Evolutionary conservation across 2,888 invertebrate species (phyloP).

Genomic region (Pinctada fucata): DNA sequence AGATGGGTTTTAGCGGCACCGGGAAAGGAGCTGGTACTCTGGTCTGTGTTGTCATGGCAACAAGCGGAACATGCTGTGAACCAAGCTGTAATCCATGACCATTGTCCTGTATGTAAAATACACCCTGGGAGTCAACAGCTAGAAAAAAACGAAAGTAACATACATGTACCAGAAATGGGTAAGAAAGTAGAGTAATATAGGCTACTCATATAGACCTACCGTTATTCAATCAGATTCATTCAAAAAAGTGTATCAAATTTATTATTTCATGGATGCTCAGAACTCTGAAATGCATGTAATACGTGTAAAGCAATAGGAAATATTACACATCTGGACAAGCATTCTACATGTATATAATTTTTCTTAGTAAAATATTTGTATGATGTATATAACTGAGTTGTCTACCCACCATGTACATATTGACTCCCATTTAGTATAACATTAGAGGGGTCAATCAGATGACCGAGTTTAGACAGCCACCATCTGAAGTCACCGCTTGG

Average conservation of each 20-base stretch:
- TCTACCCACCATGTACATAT: constrained; percentile 67
- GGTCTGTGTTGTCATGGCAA: constrained; percentile 52
- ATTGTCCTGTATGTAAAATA: constrained; percentile 41
- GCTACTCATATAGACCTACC: no score
- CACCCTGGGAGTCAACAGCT: constrained; percentile 52
- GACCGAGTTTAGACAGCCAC: constrained; percentile 63
- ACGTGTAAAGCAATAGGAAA: no score
- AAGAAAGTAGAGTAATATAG: no score
- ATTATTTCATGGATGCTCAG: no score
- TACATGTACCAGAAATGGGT: not conserved
- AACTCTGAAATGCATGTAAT: no score
- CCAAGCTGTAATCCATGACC: constrained; percentile 52
- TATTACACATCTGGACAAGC: no score
- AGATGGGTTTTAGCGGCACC: constrained; percentile 65
- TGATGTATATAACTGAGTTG: not conserved
- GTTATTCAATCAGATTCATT: no score
- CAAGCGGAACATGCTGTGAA: constrained; percentile 64
- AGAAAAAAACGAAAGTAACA: constrained; percentile 29
- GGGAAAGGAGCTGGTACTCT: constrained; percentile 64
- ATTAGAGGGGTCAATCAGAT: constrained; percentile 61
- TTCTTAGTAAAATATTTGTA: not conserved
- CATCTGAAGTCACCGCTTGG: constrained; percentile 42
- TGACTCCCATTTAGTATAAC: constrained; percentile 72
- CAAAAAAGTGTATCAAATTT: no score
- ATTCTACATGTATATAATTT: no score